phyloP scores from a whole-genome alignment of 1,140 invertebrate genomes.

The Oreohelix idahoensis region DNA sequence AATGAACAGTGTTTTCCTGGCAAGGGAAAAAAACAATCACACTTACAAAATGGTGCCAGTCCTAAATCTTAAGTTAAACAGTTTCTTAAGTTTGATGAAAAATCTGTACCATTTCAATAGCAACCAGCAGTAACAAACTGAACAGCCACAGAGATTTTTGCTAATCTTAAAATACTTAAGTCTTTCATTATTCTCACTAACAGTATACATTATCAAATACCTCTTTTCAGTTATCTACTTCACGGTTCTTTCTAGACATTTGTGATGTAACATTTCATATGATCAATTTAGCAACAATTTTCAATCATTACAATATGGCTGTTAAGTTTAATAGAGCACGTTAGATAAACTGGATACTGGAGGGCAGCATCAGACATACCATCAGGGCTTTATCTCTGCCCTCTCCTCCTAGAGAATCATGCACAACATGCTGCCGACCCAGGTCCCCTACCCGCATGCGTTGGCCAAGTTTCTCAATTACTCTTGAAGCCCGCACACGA shows the following conservation, averaged over 20 bases:
- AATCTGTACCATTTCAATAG: background rate
- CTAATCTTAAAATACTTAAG: background rate
- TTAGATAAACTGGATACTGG: background rate
- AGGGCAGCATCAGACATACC: slow-evolving; percentile 61
- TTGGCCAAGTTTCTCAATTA: slow-evolving; percentile 62
- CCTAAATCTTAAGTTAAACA: no score
- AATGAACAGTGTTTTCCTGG: no score
- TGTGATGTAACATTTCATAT: background rate
- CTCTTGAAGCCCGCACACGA: slow-evolving; percentile 55
- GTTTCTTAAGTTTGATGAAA: no score
- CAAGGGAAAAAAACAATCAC: no score
- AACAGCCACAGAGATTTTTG: background rate
- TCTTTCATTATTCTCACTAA: background rate
- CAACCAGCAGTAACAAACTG: background rate
- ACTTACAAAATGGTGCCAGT: no score
- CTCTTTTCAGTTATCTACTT: background rate
- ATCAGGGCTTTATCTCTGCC: slow-evolving; percentile 71
- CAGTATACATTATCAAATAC: background rate
- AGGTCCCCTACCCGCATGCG: slow-evolving; percentile 68
- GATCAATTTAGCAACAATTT: background rate
- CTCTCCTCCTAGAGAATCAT: slow-evolving; percentile 57
- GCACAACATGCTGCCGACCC: slow-evolving; percentile 65
- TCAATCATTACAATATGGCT: background rate
- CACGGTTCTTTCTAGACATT: background rate
- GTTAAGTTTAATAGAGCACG: slow-evolving; percentile 5